A percentile compares a stretch with the other conserved stretches of the same genome.
phyloP scores from a whole-genome alignment of 2,113 vertebrate genomes.

The Pterocles orientalis region DNA sequence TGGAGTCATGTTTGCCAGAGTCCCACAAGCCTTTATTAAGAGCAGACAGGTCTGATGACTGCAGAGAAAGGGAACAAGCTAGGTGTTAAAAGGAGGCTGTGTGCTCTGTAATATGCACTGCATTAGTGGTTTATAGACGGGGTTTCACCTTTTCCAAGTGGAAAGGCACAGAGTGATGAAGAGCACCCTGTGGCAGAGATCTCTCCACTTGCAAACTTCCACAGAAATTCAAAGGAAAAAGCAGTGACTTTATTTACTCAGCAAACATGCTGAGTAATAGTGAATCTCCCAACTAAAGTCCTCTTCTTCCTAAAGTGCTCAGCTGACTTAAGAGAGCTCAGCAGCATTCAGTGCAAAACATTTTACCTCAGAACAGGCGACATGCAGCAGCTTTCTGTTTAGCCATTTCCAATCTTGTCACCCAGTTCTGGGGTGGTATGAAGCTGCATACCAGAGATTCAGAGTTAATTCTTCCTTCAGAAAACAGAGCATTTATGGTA shows the following conservation, averaged over 20 bases:
- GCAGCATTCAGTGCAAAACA: neutral
- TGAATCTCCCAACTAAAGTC: neutral
- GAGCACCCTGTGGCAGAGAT: neutral
- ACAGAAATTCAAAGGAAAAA: neutral
- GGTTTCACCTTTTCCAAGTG: conserved; percentile 24
- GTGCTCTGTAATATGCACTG: neutral
- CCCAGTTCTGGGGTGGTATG: neutral
- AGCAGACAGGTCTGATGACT: conserved; percentile 42
- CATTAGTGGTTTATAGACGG: neutral
- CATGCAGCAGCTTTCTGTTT: neutral
- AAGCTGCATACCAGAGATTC: neutral
- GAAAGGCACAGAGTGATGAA: neutral
- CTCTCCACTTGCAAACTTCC: neutral
- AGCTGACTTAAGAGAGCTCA: neutral
- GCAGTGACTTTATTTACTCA: neutral
- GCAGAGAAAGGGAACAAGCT: conserved; percentile 30
- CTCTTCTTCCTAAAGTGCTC: neutral
- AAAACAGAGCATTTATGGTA: neutral
- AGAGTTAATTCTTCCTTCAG: neutral
- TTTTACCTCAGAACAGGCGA: neutral
- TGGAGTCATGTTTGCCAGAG: conserved; percentile 48
- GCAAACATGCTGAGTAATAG: conserved; percentile 31
- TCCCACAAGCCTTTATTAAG: conserved; percentile 35
- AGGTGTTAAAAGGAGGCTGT: neutral
- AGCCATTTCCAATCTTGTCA: neutral